Conservation (phyloP, 2,888 invertebrate genomes). For the Heliconius ethilla region DNA sequence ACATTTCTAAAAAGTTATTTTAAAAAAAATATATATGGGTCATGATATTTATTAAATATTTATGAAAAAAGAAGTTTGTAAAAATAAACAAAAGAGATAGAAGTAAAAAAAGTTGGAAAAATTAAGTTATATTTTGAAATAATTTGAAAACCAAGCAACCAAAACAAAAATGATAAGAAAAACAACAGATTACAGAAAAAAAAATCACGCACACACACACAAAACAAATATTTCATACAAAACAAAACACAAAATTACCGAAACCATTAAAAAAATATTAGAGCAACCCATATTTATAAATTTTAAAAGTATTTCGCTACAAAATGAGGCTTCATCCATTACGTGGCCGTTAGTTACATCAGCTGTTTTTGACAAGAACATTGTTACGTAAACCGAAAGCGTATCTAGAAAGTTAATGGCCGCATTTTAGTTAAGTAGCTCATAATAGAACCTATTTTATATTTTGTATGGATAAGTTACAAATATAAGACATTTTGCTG, state of each 20-base stretch:
- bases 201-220: too few species aligned
- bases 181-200: neutral
- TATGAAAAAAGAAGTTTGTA: too few species aligned
- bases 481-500: neutral
- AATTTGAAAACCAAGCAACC: neutral
- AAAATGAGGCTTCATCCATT: slow-evolving; percentile 40
- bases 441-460: slow-evolving; percentile 30
- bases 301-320: slow-evolving; percentile 21
- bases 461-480: neutral
- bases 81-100: too few species aligned
- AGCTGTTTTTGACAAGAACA: slow-evolving; percentile 50
- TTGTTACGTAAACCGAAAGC: slow-evolving; percentile 50
- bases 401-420: slow-evolving; percentile 48
- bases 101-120: too few species aligned
- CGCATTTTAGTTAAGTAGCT: slow-evolving; percentile 35
- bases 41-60: too few species aligned
- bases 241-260: neutral
- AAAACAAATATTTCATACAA: neutral
- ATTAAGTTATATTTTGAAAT: neutral
- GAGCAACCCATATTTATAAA: slow-evolving; percentile 23
- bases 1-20: neutral
- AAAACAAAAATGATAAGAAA: neutral
- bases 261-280: slow-evolving; percentile 25
- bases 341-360: slow-evolving; percentile 44
- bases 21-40: too few species aligned